Base-by-base conservation (phyloP, 2,113 vertebrate genomes). In the Eurystomus gularis region DNA sequence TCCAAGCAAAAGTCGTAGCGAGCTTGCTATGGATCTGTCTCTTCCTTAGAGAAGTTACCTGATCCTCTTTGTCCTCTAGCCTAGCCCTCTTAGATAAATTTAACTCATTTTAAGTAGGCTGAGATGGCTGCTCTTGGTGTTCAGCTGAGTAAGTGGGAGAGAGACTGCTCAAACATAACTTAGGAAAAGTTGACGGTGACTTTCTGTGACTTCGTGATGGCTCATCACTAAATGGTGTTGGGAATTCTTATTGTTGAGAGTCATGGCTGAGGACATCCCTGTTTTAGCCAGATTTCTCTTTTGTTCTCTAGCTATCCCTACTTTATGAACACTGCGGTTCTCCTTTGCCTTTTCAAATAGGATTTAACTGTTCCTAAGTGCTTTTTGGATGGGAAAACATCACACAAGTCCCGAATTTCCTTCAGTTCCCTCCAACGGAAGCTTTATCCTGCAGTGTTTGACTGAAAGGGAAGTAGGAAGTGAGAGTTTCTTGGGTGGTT, bases 281-380 rank as follows among this genome's bases (percentile, higher is more conserved):
- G 0, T 42, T 93, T 81, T 51, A 75, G 42, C 15, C 29, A 28
- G 4, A 6, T n/a, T 57, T 72, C 13, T 48, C 8, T 69, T 33
- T 44, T 51, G 17, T 66, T 76, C 26, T n/a, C 0, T 69, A 28
- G 14, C 25, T 6, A 6, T 48, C 15, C 23, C 12, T 42, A 6
- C 10, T 69, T 0, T 11, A 3, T 11, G 14, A 37, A 35, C 17
- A 10, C 3, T 11, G 4, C 17, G 4, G 10, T 62, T 68, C 40
- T 81, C 35, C 15, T 87, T 85, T 48, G 39, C 35, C 11, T 87
- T 55, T 77, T 35, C 11, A 55, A 49, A 23, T 17, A 21, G 4
- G 3, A 8, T 51, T 73, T 62, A 54, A 17, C n/a, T 51, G 15
- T 48, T 68, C 8, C 33, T 51, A 76, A 84, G 3, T 26, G 7